phyloP scores from a whole-genome alignment of 2,797 vertebrate species.

The Triplophysa bombifrons region DNA sequence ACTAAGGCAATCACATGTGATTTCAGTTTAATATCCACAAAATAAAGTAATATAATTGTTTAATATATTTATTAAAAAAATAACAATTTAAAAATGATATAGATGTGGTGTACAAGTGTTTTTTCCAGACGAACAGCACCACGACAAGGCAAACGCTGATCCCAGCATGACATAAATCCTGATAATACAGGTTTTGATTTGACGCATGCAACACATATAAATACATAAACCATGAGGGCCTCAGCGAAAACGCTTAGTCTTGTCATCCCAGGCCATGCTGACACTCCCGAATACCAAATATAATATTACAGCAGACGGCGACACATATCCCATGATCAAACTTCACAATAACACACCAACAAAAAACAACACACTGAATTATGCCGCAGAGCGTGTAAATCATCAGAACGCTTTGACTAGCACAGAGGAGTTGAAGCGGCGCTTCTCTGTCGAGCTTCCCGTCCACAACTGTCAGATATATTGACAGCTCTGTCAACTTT shows the following conservation, averaged over 20 bases:
- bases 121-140: slow-evolving; percentile 13
- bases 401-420: slow-evolving; percentile 28
- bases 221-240: slow-evolving; percentile 14
- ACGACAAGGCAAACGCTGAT: slow-evolving; percentile 25
- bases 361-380: slow-evolving; percentile 15
- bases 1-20: too few relatives aligned
- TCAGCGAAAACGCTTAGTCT: slow-evolving; percentile 19
- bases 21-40: too few relatives aligned
- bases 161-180: slow-evolving; percentile 35
- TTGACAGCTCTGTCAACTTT: slow-evolving; percentile 63
- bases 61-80: too few relatives aligned
- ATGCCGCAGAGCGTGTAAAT: slow-evolving; percentile 36
- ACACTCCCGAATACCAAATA: slow-evolving; percentile 17
- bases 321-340: slow-evolving; percentile 38
- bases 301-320: slow-evolving; percentile 24
- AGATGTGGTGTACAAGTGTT: too few relatives aligned
- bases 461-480: slow-evolving; percentile 61
- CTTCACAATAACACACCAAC: slow-evolving; percentile 12
- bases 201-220: slow-evolving; percentile 31
- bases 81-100: too few relatives aligned
- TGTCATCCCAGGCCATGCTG: slow-evolving; percentile 6
- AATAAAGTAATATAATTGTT: too few relatives aligned
- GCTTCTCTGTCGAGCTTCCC: slow-evolving; percentile 28
- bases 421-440: slow-evolving; percentile 12
- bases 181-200: slow-evolving; percentile 34